Evolutionary conservation across 2,888 invertebrate genomes (phyloP), one percentile per base, ranked within the genome.

Genomic region (Watsonalla cultraria): DNA sequence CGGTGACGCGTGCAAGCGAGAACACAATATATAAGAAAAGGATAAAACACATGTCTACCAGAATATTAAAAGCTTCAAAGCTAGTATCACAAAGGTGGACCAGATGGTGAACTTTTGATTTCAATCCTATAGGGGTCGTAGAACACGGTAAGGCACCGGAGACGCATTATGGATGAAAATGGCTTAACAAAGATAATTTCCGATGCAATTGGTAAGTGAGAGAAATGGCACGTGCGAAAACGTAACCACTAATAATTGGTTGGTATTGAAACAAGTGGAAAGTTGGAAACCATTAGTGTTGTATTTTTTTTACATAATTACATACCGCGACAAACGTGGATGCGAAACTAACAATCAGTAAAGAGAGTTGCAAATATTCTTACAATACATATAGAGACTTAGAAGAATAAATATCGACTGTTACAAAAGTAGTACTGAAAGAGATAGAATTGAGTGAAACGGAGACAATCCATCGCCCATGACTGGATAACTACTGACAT

Each of bases 11-110:
- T 72, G 75, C 58, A 78, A 82, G 74, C 58, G 80, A 78, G 84
- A 85, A 57, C 56, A 55, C 61, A 37, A 57, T 62, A 54, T 55
- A 54, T 58, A 59, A 35, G 61, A 75, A 80, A 58, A 69, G 72
- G 75, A 80, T 87, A 64, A 67, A 76, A 72, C 54, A 69, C 62
- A 62, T 78, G 82, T 80, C 84, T 86, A 84, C 85, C 86, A 86
- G 88, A 76, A 82, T 81, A 76, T 80, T 76, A 81, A 85, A 86
- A 86, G 86, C 84, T 87, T 68, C 61, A 71, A 42, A 74, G 72
- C 74, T 78, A 65, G 68, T 70, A 68, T 66, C 64, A 81, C 74
- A 77, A 82, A 79, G 78, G 76, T 75, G 74, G 70, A 72, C 71
- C 64, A 72, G 70, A 68, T 72, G 64, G 67, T 70, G 68, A 72